Evolutionary conservation across 1,140 invertebrate genomes (phyloP), one percentile per base, ranked within the genome.

Genomic region (Drosophila burlai): DNA sequence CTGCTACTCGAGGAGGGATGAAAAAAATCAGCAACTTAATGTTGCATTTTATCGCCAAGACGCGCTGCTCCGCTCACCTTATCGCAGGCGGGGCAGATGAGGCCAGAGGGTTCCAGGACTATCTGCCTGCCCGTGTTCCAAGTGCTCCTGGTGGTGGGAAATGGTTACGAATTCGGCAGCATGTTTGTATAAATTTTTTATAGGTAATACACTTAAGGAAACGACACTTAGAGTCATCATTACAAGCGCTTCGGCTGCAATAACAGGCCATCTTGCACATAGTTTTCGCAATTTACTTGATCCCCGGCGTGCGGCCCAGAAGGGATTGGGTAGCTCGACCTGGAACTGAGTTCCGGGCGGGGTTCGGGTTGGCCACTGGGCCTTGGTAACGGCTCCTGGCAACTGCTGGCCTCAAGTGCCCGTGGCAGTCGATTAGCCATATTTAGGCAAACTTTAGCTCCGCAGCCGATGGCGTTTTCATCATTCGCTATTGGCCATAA

Each of bases 201-300:
- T 92, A 92, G 91, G 91, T 92, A 89, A 92, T 92, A 90, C 89
- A 92, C 91, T 92, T 90, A 92, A 83, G 91, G 60, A 91, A 92
- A 92, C 85, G 91, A 81, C 91, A 92, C 91, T 92, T 91, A 92
- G 86, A 92, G 87, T 91, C 89, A 92, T 92, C 91, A 92, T 92
- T 92, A 92, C 91, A 92, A 92, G 91, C 81, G 80, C 78, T 92
- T 87, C 90, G 81, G 91, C 81, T 89, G 91, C 90, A 92, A 87
- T 91, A 92, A 92, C 91, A 92, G 91, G 85, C 91, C 91, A 92
- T 92, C 91, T 92, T 92, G 91, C 91, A 92, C 91, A 92, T 92
- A 92, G 91, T 92, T 92, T 92, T 84, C 83, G 91, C 85, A 90
- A 92, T 92, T 92, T 91, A 80, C 85, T 84, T 92, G 79, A 92